Evolutionary conservation across 2,113 vertebrate genomes (phyloP).

Genomic region (Brienomyrus longianalis): DNA sequence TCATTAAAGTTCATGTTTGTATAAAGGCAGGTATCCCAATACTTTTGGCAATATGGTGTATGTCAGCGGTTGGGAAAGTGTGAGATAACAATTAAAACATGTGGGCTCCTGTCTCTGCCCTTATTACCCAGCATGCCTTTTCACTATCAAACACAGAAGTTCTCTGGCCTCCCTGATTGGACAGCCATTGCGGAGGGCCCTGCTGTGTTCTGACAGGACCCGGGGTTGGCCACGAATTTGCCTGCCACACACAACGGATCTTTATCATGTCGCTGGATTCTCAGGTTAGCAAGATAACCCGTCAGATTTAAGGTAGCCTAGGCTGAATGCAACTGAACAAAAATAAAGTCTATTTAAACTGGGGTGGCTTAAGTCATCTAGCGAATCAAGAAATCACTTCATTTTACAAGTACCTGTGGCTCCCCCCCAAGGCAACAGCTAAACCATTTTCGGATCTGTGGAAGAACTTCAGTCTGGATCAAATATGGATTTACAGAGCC

Average conservation of each 20-base stretch:
- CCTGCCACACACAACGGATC: not conserved
- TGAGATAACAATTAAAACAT: not conserved
- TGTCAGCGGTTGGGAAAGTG: not conserved
- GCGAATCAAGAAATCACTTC: not conserved
- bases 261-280: not conserved
- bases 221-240: not conserved
- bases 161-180: not conserved
- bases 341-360: not conserved
- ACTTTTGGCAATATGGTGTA: not conserved
- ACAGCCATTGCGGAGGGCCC: not conserved
- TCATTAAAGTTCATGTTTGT: too few species aligned
- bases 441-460: not conserved
- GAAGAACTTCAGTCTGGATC: not conserved
- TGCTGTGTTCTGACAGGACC: not conserved
- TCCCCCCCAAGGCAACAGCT: not conserved
- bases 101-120: not conserved
- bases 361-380: not conserved
- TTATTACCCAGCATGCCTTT: not conserved
- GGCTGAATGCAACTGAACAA: not conserved
- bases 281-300: not conserved
- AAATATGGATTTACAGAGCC: not conserved
- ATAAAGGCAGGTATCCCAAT: too few species aligned
- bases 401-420: not conserved
- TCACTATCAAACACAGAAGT: not conserved
- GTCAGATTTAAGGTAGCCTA: not conserved